A percentile compares a stretch with the other conserved stretches of the same genome.
Evolutionary conservation across 2,888 invertebrate species (phyloP).

Genomic region (Lysandra bellargus): DNA sequence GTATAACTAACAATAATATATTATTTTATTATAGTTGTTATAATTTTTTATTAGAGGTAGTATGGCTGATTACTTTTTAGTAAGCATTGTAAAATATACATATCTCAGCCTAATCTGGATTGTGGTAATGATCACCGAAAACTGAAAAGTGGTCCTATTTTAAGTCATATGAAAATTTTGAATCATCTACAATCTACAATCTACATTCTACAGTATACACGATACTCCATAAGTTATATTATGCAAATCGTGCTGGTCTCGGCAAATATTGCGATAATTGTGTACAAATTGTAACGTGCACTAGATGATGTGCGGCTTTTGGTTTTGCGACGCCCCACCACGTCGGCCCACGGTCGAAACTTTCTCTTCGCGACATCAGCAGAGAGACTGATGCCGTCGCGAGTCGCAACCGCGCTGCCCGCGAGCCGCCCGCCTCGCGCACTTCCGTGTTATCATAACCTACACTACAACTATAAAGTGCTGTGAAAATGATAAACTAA

Average conservation of each 20-base stretch:
- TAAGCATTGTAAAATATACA: too few species aligned
- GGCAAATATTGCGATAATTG: constrained; percentile 1
- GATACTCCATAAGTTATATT: neutral
- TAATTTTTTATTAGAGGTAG: too few species aligned
- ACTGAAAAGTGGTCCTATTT: too few species aligned
- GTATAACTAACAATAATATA: neutral
- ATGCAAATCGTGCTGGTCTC: neutral
- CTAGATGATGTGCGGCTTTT: constrained; percentile 55
- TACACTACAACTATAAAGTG: constrained; percentile 56
- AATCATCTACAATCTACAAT: too few species aligned
- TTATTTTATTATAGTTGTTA: neutral
- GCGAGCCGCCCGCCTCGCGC: constrained; percentile 65
- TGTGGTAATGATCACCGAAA: too few species aligned
- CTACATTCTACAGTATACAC: too few species aligned
- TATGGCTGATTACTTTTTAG: too few species aligned
- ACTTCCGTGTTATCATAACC: constrained; percentile 75
- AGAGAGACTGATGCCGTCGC: constrained; percentile 64
- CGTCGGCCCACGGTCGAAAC: constrained; percentile 75
- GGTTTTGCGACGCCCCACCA: constrained; percentile 59
- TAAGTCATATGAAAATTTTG: too few species aligned
- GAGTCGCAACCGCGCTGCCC: constrained; percentile 69
- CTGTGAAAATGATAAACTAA: constrained; percentile 44
- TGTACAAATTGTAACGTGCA: constrained; percentile 13
- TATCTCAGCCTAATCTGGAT: too few species aligned
- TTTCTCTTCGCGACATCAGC: constrained; percentile 79